Evolutionary conservation across 1,140 invertebrate genomes (phyloP).

Genomic region (Macrocentrus cingulum): DNA sequence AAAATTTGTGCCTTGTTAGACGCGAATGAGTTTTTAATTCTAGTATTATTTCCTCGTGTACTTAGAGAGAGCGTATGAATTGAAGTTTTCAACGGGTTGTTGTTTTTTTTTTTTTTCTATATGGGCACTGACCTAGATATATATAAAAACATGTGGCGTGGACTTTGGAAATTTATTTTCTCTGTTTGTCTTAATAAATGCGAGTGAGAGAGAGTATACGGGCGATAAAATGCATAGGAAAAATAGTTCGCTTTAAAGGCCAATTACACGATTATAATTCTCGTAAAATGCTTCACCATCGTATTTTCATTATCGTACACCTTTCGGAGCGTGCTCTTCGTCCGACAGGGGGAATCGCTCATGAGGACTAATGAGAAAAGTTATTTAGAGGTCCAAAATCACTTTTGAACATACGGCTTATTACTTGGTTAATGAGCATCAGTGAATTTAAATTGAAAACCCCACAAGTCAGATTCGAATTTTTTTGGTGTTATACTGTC

Average conservation of each 20-base stretch:
- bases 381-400: slow-evolving; percentile 20
- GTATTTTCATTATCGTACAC: slow-evolving; percentile 26
- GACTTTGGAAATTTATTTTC: slow-evolving; percentile 7
- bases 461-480: neutral
- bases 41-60: neutral
- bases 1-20: no score
- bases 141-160: neutral
- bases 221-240: slow-evolving; percentile 17
- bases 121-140: neutral
- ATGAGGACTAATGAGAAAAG: slow-evolving; percentile 25
- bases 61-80: neutral
- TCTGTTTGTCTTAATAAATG: neutral
- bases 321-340: neutral
- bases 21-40: neutral
- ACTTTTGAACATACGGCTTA: slow-evolving; percentile 11
- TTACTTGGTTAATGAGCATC: slow-evolving; percentile 1
- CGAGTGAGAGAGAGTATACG: no score
- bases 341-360: slow-evolving; percentile 4
- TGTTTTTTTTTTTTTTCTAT: neutral
- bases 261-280: slow-evolving; percentile 29
- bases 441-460: neutral
- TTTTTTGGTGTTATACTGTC: neutral
- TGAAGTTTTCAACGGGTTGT: no score
- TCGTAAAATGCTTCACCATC: slow-evolving; percentile 11
- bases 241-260: slow-evolving; percentile 13